Percentiles rank a stretch among this genome's conserved stretches.
Evolutionary conservation across 1,140 invertebrate species (phyloP).

Genomic region (Drosophila sturtevanti): DNA sequence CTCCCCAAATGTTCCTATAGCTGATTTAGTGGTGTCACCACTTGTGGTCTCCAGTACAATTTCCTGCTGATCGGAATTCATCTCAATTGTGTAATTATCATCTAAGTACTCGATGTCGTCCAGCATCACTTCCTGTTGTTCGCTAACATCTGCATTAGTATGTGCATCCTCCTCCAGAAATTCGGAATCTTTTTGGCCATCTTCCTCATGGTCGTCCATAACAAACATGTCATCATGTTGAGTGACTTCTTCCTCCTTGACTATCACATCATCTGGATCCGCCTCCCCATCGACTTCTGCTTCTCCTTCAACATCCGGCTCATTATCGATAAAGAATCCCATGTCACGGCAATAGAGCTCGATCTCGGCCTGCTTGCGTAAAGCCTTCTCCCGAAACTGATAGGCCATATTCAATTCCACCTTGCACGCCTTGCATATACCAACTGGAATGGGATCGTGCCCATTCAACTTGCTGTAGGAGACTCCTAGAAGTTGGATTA

Average conservation of each 20-base stretch:
- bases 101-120: constrained; percentile 72
- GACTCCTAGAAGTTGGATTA: constrained; percentile 63
- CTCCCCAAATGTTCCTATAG: constrained; percentile 27
- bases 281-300: constrained; percentile 19
- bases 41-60: constrained; percentile 40
- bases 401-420: constrained; percentile 75
- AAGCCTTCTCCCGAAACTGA: constrained; percentile 72
- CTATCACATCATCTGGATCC: constrained; percentile 48
- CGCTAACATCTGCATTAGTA: constrained; percentile 16
- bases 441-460: constrained; percentile 62
- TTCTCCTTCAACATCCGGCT: background rate
- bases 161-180: constrained; percentile 44
- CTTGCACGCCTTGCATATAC: constrained; percentile 71
- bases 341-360: constrained; percentile 54
- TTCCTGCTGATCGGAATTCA: constrained; percentile 51
- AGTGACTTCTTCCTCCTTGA: constrained; percentile 55
- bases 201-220: constrained; percentile 40
- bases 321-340: constrained; percentile 31
- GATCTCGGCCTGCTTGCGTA: constrained; percentile 60
- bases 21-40: background rate
- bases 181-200: constrained; percentile 31
- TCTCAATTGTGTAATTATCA: constrained; percentile 64
- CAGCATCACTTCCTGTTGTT: constrained; percentile 48
- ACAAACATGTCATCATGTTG: constrained; percentile 59
- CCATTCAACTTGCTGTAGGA: constrained; percentile 66